Evolutionary conservation across 2,797 vertebrate genomes (phyloP).

Genomic region (Danionella dracula): DNA sequence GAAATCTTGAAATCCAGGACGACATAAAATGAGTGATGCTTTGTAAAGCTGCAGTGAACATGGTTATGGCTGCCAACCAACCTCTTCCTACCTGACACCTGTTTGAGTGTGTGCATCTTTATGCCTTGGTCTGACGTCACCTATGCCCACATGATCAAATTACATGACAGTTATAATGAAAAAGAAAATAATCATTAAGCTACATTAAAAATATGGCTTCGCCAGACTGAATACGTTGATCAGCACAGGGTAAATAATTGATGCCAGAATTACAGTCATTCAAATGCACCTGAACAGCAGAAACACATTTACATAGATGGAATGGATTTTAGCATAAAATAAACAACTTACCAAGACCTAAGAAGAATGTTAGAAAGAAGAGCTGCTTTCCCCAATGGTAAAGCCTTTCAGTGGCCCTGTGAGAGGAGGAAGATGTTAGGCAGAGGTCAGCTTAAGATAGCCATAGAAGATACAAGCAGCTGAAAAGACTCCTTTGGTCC

Average conservation of each 20-base stretch:
- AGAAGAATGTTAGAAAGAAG: constrained; percentile 38
- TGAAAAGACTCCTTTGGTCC: constrained; percentile 43
- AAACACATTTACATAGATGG: not conserved
- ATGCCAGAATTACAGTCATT: not conserved
- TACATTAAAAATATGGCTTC: no score
- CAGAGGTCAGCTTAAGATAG: not conserved
- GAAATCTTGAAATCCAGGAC: no score
- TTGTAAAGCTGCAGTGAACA: no score
- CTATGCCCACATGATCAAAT: no score
- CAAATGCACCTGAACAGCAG: not conserved
- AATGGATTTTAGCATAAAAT: not conserved
- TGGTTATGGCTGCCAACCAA: no score
- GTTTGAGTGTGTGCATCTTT: no score
- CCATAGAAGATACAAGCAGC: constrained; percentile 17
- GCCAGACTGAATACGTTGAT: no score
- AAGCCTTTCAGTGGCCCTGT: constrained; percentile 40
- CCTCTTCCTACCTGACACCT: no score
- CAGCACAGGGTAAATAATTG: not conserved
- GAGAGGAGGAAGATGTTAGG: constrained; percentile 33
- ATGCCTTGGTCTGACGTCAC: no score
- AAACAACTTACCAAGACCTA: constrained; percentile 39
- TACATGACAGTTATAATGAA: no score
- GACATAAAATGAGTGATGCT: no score
- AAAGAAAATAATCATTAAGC: no score
- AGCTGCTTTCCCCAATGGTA: constrained; percentile 26